A percentile compares a stretch with the other conserved stretches of the same genome.
Evolutionary conservation across 1,140 invertebrate genomes (phyloP).

Genomic region (Philotrypesis tridentata): DNA sequence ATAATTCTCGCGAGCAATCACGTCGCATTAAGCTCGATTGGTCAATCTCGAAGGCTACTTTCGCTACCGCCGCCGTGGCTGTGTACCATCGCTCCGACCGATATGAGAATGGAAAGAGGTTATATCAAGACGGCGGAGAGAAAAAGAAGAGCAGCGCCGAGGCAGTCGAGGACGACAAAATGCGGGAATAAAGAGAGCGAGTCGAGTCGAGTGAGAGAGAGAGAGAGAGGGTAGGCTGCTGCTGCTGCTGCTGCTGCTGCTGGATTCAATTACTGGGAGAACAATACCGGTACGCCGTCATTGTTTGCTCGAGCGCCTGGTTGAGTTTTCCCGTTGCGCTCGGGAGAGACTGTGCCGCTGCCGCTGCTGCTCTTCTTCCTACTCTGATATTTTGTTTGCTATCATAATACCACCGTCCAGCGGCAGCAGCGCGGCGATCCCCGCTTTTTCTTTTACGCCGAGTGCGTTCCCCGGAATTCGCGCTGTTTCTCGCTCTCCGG

Average conservation of each 20-base stretch:
- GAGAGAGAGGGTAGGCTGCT: constrained; percentile 49
- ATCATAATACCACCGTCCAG: constrained; percentile 61
- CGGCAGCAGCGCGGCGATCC: constrained; percentile 44
- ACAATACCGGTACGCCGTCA: constrained; percentile 70
- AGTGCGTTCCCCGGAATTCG: not conserved
- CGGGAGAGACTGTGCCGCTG: constrained; percentile 9
- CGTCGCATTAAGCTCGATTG: constrained; percentile 3
- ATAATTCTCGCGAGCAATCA: constrained; percentile 15
- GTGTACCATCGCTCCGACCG: too few species aligned
- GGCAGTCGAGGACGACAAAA: constrained; percentile 34
- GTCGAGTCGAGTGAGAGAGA: constrained; percentile 44
- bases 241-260: constrained; percentile 59
- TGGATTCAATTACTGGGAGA: constrained; percentile 73
- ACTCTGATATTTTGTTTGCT: constrained; percentile 70
- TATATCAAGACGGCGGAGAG: constrained; percentile 15
- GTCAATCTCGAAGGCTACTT: not conserved
- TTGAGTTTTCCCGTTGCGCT: constrained; percentile 66
- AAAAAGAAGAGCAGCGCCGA: constrained; percentile 48
- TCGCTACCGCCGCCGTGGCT: not conserved
- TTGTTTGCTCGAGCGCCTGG: constrained; percentile 69
- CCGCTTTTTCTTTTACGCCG: constrained; percentile 27
- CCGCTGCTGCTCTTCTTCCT: constrained; percentile 32
- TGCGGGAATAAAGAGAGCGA: constrained; percentile 5
- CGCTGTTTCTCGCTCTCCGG: not conserved
- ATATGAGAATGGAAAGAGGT: constrained; percentile 10